Percentiles rank a stretch among this genome's conserved stretches.
Evolutionary conservation across 2,113 vertebrate species (phyloP).

Genomic region (Chlorodrepanis virens): DNA sequence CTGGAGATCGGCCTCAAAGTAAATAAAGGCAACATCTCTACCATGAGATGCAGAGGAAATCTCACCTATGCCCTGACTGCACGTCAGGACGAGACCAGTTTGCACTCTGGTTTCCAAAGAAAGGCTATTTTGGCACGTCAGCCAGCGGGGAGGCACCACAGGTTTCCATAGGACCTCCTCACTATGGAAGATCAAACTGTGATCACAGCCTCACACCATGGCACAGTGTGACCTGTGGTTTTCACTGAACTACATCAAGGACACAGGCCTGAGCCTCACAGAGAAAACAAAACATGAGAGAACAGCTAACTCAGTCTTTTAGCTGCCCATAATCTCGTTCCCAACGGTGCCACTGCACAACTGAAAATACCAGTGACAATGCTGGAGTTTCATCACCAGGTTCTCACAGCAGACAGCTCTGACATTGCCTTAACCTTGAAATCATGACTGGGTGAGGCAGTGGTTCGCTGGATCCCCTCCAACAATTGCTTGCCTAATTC

Average conservation of each 20-base stretch:
- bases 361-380: background rate
- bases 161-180: background rate
- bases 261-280: background rate
- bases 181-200: background rate
- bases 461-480: background rate
- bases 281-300: background rate
- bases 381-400: background rate
- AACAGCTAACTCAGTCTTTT: background rate
- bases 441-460: background rate
- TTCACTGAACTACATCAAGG: background rate
- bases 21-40: background rate
- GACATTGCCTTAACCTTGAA: slow-evolving; percentile 28
- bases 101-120: background rate
- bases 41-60: background rate
- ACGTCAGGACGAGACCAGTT: background rate
- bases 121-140: background rate
- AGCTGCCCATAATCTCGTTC: background rate
- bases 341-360: background rate
- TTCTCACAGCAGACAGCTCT: background rate
- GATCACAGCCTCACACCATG: background rate
- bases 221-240: background rate
- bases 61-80: background rate
- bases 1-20: background rate
- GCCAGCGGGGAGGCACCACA: background rate
- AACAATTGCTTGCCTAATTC: background rate